Base-by-base conservation (phyloP, 2,113 vertebrate species). In the Ceyx cyanopectus region DNA sequence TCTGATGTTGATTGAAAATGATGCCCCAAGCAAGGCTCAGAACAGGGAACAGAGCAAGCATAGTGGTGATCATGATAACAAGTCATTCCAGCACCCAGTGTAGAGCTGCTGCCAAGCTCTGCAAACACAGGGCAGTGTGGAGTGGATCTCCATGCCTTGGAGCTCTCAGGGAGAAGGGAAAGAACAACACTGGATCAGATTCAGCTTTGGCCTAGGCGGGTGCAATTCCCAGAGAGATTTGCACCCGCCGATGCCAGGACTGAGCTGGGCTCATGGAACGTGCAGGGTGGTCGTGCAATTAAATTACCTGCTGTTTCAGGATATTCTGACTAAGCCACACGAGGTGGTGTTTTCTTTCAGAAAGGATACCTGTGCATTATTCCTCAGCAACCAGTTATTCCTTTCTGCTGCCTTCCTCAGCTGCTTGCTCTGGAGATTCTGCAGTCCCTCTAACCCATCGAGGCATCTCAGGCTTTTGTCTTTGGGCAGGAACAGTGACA, bases 251-350 rank as follows among this genome's bases (percentile, higher is more conserved):
- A 45, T 62, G 93, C 90, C 91, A 95, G 83, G 79, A 90, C 37
- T 81, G 85, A 86, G 56, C 84, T 89, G 81, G 87, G 65, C 89
- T 94, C 56, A 53, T 79, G 91, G 56, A 95, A 87, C 95, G 93
- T 84, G 67, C 91, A 96, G 96, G 97, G 95, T 96, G 95, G 97
- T 95, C 94, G 1, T 12, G 78, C 94, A 95, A 96, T 97, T 96
- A 96, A 97, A 95, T 89, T 93, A 87, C 19, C 9, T 65, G 83
- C 67, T 66, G 27, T 27, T 85, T 95, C 51, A 2, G 14, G 77
- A 56, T 91, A 72, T 76, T 96, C 89, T 79, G 90, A 67, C 62
- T 89, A 84, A 51, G 40, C n/a, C 85, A 90, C 91, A 84, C 76
- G 83, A 97, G 85, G 80, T 81, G 86, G 73, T 87, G 67, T 83